Conservation (phyloP, 2,113 vertebrate genomes). For the Oenanthe melanoleuca region DNA sequence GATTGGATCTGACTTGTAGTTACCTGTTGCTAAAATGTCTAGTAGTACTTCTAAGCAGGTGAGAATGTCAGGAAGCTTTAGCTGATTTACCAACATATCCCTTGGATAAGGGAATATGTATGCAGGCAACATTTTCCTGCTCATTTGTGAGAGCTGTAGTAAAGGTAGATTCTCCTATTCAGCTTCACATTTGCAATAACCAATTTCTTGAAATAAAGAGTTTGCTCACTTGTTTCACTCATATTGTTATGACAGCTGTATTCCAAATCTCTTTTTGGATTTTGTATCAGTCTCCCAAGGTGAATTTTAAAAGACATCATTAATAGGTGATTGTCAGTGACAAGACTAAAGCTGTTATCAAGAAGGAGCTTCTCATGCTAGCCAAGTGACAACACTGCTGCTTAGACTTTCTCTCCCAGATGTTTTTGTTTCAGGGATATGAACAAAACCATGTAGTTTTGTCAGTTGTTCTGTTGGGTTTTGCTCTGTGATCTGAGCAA, state of each 20-base stretch:
- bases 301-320: slow-evolving; percentile 45
- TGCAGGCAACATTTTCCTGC: not conserved
- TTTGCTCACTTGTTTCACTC: slow-evolving; percentile 18
- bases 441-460: not conserved
- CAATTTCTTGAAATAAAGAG: slow-evolving; percentile 17
- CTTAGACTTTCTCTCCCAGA: not conserved
- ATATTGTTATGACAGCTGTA: slow-evolving; percentile 58
- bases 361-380: not conserved
- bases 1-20: not conserved
- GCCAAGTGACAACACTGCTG: not conserved
- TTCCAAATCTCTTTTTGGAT: slow-evolving; percentile 46
- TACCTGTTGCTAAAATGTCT: not conserved
- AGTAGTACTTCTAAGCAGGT: not conserved
- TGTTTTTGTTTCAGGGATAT: not conserved
- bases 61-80: not conserved
- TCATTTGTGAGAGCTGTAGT: not conserved
- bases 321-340: slow-evolving; percentile 35
- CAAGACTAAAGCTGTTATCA: slow-evolving; percentile 10
- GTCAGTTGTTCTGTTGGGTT: not conserved
- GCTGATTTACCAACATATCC: not conserved
- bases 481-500: not conserved
- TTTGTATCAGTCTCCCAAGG: slow-evolving; percentile 40
- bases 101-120: not conserved
- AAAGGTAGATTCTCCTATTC: not conserved
- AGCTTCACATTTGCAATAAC: not conserved